Percentiles rank a stretch among this genome's conserved stretches.
These are phyloP conservation scores for Rhysida immarginata DNA, from an alignment of 1,140 invertebrate genomes.

Conservation along the genomic window DNA sequence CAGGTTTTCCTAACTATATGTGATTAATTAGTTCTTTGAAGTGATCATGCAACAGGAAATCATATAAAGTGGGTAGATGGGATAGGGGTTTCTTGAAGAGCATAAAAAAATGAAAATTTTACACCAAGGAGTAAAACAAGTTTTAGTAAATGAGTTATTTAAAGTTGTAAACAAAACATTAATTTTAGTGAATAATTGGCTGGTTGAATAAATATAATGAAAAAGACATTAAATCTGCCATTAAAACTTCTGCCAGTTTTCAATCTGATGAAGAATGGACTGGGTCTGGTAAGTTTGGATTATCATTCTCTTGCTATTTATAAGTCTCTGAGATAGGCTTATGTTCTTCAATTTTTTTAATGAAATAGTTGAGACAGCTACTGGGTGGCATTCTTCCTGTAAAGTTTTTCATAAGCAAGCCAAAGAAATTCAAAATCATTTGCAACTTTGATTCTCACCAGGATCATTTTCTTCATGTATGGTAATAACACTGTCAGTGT, in stretches of 20 bases:
- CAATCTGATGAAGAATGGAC: background rate
- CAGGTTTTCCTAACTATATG: background rate
- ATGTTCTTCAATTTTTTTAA: background rate
- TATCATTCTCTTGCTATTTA: background rate
- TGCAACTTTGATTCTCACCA: background rate
- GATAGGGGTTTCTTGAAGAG: background rate
- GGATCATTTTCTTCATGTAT: too few species aligned
- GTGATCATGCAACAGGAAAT: background rate
- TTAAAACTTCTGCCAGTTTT: background rate
- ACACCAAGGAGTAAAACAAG: background rate
- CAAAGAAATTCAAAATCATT: background rate
- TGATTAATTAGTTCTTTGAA: background rate
- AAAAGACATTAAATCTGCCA: background rate
- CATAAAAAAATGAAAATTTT: background rate
- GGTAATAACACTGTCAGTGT: too few species aligned
- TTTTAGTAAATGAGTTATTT: background rate
- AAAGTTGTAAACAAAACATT: too few species aligned
- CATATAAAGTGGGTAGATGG: background rate
- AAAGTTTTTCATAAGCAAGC: background rate
- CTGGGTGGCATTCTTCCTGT: background rate
- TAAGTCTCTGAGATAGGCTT: background rate
- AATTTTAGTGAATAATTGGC: background rate
- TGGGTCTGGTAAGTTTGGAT: background rate
- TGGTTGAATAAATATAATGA: background rate
- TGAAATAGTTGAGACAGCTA: background rate